Conservation (phyloP, 2,797 vertebrate species). For the Microtus obscurus region DNA sequence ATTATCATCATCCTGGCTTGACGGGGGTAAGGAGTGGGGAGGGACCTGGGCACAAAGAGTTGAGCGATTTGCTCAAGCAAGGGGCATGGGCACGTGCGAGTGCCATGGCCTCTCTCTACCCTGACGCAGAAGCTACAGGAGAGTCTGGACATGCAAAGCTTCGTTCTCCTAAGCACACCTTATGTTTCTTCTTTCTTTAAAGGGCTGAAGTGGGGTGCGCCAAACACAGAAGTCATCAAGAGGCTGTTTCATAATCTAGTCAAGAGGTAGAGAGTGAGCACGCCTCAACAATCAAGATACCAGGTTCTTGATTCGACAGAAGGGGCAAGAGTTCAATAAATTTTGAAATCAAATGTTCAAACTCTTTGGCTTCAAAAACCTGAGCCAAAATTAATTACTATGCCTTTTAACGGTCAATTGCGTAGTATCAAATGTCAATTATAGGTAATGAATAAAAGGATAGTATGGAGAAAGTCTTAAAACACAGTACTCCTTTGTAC, state of each 20-base stretch:
- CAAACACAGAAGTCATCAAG: background rate
- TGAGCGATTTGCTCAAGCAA: slow-evolving; percentile 11
- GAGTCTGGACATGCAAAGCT: background rate
- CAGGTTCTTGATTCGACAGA: slow-evolving; percentile 34
- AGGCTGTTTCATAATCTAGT: background rate
- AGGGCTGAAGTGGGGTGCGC: background rate
- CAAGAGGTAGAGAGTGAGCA: background rate
- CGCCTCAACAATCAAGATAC: background rate
- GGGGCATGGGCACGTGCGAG: background rate
- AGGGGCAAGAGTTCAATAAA: slow-evolving; percentile 49
- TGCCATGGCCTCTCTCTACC: background rate
- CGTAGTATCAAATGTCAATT: slow-evolving; percentile 56
- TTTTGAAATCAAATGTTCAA: slow-evolving; percentile 72
- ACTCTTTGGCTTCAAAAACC: slow-evolving; percentile 71
- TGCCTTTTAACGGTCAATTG: slow-evolving; percentile 70
- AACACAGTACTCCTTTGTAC: background rate
- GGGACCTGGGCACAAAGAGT: background rate
- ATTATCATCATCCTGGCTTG: background rate
- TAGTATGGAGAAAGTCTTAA: background rate
- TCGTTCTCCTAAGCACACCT: background rate
- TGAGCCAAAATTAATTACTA: slow-evolving; percentile 72
- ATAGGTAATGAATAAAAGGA: slow-evolving; percentile 68
- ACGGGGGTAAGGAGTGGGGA: background rate
- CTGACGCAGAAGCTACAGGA: background rate
- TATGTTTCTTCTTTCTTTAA: background rate